These are phyloP conservation scores for Geotrupes spiniger DNA, from an alignment of 2,888 invertebrate genomes.

Conservation along the genomic window DNA sequence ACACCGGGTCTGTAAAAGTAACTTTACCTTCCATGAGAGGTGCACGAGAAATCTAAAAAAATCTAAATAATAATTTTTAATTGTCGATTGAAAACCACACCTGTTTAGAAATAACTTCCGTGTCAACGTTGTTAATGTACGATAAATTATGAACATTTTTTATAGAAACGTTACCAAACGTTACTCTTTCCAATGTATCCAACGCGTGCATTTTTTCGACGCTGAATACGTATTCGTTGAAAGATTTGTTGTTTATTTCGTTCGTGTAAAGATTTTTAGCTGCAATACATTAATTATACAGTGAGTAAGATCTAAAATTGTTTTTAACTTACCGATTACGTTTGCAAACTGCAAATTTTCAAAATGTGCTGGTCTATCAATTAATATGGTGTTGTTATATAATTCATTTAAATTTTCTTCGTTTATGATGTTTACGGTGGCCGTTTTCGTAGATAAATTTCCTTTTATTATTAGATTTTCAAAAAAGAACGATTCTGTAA, in stretches of 20 bases:
- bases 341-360: constrained; percentile 11
- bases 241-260: constrained; percentile 32
- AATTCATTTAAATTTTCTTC: constrained; percentile 9
- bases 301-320: not conserved
- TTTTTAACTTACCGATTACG: constrained; percentile 15
- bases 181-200: constrained; percentile 31
- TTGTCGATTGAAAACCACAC: no score
- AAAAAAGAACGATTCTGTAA: constrained; percentile 8
- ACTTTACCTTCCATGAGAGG: constrained; percentile 11
- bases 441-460: constrained; percentile 8
- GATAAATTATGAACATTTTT: constrained; percentile 27
- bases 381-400: constrained; percentile 5
- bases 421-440: constrained; percentile 10
- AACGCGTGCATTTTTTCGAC: constrained; percentile 29
- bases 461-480: constrained; percentile 16
- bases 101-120: constrained; percentile 28
- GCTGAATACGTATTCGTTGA: constrained; percentile 32
- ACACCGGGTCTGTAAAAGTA: constrained; percentile 18
- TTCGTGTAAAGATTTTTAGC: constrained; percentile 30
- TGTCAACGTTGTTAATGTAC: constrained; percentile 32
- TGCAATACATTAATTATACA: constrained; percentile 30
- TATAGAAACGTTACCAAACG: constrained; percentile 34
- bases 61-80: not conserved
- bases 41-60: not conserved
- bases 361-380: constrained; percentile 11